A percentile compares a stretch with the other conserved stretches of the same genome.
Conservation (phyloP, 2,113 vertebrate genomes). For the Myotis brandtii region DNA sequence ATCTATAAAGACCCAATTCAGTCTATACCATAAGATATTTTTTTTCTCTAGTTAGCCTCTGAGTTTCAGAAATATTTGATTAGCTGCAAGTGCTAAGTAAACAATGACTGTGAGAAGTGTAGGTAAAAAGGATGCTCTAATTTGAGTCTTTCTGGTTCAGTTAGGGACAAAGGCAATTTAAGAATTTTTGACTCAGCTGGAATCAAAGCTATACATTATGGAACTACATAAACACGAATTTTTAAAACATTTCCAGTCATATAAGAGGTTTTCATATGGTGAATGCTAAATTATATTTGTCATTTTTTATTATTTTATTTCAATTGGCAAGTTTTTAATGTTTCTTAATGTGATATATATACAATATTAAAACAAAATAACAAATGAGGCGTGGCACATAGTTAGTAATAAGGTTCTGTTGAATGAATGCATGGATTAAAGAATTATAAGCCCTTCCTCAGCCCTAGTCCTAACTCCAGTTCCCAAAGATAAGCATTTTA, state of each 20-base stretch:
- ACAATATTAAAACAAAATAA: conserved; percentile 18
- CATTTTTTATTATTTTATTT: conserved; percentile 3
- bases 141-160: not conserved
- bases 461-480: not conserved
- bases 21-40: not conserved
- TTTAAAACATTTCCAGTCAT: not conserved
- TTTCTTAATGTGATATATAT: not conserved
- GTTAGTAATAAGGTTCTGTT: not conserved
- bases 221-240: not conserved
- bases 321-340: not conserved
- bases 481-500: not conserved
- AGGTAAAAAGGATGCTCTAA: not conserved
- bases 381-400: not conserved
- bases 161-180: not conserved
- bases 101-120: not conserved
- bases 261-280: not conserved
- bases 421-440: not conserved
- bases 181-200: not conserved
- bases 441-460: not conserved
- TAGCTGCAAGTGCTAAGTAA: not conserved
- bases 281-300: not conserved
- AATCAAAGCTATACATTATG: not conserved
- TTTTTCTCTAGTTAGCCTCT: not conserved
- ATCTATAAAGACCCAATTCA: not conserved
- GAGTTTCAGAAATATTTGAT: conserved; percentile 3